These are phyloP conservation scores for Augochlora pura DNA, from an alignment of 1,140 invertebrate species.

Conservation along the genomic window DNA sequence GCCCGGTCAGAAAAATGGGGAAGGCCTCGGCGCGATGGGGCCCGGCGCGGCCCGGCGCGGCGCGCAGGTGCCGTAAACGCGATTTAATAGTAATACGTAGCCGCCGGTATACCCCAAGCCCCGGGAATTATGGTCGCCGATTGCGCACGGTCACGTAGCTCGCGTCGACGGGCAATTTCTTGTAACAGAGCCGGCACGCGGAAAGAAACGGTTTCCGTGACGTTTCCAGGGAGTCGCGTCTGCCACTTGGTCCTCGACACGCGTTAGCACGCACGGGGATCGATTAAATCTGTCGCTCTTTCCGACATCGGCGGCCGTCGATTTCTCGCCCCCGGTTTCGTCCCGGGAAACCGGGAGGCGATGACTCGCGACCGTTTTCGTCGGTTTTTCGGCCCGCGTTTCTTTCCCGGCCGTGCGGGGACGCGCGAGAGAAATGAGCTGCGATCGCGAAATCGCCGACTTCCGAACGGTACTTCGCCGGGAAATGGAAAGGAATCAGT, in stretches of 20 bases:
- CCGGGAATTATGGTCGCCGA: neutral
- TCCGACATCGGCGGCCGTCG: neutral
- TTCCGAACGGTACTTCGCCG: too few relatives aligned
- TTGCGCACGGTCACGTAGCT: conserved; percentile 4
- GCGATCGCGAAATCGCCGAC: too few relatives aligned
- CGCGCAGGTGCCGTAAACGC: neutral
- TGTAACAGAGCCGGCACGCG: conserved; percentile 1
- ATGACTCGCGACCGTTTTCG: neutral
- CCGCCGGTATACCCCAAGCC: neutral
- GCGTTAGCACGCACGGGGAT: neutral
- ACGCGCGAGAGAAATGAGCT: too few relatives aligned
- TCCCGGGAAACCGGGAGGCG: neutral
- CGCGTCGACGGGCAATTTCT: conserved; percentile 1
- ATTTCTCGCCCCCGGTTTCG: neutral
- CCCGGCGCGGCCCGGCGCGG: too few relatives aligned
- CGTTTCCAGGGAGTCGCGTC: neutral
- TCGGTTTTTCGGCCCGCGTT: neutral
- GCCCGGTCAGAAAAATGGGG: neutral
- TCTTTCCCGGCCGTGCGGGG: neutral
- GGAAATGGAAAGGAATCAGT: too few relatives aligned
- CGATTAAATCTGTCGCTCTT: neutral
- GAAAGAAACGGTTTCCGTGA: neutral
- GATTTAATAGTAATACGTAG: conserved; percentile 6
- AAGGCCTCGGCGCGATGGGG: neutral
- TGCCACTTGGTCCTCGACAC: neutral